Base-by-base conservation (phyloP, 2,888 invertebrate species). In the Cosmia trapezina region DNA sequence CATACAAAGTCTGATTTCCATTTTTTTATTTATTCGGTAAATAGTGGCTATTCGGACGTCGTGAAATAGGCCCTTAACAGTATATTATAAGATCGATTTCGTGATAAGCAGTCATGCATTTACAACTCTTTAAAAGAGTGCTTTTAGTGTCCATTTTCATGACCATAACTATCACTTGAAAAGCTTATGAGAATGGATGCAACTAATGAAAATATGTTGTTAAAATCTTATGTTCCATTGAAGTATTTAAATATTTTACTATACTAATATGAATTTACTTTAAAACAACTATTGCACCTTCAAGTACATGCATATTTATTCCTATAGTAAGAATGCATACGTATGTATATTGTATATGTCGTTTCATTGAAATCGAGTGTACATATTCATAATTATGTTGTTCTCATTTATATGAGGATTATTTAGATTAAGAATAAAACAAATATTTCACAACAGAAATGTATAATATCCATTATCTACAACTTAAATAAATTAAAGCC, bases 401-500 rank as follows among this genome's bases (percentile, higher is more conserved):
- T 56, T 22, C 3, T 62, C 33, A n/a, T n/a, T 28, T 47, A 2
- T 19, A 62, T 14, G 19, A 54, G 33, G 17, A 51, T 67, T 37
- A 56, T 49, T 60, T 56, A 80, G 4, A 56, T 41, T 66, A 71
- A 28, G 70, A 86, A 80, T 81, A 82, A 84, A 85, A 86, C 75
- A 62, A 62, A 76, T 76, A 73, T 69, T 71, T 72, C 75, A 78
- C 65, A 86, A 86, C 77, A 82, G 83, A 78, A 84, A 74, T 73
- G 70, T 87, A 85, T 87, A 83, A 76, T 82, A 85, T 80, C 64
- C 79, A 86, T 88, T 89, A 91, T 88, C 89, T 91, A 92, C 87
- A 89, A 89, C 91, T 92, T 93, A 93, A 91, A 92, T 90, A 92
- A 91, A 93, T 93, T 93, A 93, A 93, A 93, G 93, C 93, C 92